Percentiles rank a stretch among this genome's conserved stretches.
Conservation (phyloP, 1,140 invertebrate genomes). For the Ptiloglossa arizonensis region DNA sequence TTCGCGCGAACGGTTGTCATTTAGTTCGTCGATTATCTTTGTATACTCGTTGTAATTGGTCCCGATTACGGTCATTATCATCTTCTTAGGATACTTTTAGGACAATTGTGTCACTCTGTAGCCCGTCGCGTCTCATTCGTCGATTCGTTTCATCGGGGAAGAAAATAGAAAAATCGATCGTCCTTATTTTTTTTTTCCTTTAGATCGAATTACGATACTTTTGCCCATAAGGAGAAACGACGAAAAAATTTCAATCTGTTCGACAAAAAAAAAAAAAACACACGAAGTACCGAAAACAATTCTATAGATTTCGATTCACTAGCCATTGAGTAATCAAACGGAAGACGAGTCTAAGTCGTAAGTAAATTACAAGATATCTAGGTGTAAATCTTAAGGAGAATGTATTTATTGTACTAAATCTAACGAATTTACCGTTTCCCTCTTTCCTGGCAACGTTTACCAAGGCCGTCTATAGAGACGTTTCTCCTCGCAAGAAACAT, state of each 20-base stretch:
- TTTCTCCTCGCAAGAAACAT: slow-evolving; percentile 12
- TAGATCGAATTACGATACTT: slow-evolving; percentile 1
- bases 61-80: not conserved
- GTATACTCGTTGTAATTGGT: slow-evolving; percentile 15
- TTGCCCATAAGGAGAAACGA: slow-evolving; percentile 15
- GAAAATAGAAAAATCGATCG: no score
- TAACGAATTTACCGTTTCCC: slow-evolving; percentile 45
- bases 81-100: slow-evolving; percentile 14
- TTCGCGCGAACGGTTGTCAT: slow-evolving; percentile 59
- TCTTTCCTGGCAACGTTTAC: slow-evolving; percentile 43
- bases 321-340: slow-evolving; percentile 60
- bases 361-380: slow-evolving; percentile 49
- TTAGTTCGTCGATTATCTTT: slow-evolving; percentile 58
- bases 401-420: slow-evolving; percentile 65
- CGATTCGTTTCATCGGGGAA: not conserved
- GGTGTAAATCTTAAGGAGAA: slow-evolving; percentile 57
- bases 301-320: slow-evolving; percentile 68
- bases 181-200: not conserved
- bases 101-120: not conserved
- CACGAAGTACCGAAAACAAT: slow-evolving; percentile 45
- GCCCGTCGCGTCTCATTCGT: not conserved
- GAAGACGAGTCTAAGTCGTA: slow-evolving; percentile 14
- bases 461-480: slow-evolving; percentile 28
- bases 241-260: slow-evolving; percentile 54
- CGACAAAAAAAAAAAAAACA: slow-evolving; percentile 11